Evolutionary conservation across 2,797 vertebrate species (phyloP).

Genomic region (Liparis tanakae): DNA sequence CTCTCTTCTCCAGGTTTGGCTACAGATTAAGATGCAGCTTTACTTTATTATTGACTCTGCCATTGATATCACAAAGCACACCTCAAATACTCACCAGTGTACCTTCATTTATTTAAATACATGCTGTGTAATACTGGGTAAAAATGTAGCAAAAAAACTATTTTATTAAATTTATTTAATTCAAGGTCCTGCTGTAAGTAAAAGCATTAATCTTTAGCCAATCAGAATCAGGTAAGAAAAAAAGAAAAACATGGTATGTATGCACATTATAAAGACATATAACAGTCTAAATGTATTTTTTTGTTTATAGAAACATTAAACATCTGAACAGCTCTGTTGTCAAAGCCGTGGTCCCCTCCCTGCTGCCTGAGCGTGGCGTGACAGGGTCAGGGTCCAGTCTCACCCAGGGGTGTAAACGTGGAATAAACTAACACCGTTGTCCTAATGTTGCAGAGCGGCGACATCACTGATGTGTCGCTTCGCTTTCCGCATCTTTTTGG

Average conservation of each 20-base stretch:
- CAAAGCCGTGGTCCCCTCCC: not conserved
- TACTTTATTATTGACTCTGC: not conserved
- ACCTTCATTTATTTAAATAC: not conserved
- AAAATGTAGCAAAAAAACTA: no score
- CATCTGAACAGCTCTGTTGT: not conserved
- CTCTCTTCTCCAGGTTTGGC: not conserved
- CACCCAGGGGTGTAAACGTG: conserved; percentile 12
- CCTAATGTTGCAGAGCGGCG: not conserved
- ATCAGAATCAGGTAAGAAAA: not conserved
- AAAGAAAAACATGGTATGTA: no score
- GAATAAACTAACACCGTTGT: conserved; percentile 21
- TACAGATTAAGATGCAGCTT: not conserved
- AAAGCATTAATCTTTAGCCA: no score
- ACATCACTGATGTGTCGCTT: not conserved
- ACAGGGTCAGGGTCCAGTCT: not conserved
- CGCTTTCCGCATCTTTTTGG: not conserved
- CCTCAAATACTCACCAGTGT: not conserved
- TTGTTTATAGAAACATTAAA: not conserved
- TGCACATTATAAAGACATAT: no score
- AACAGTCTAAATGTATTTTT: no score
- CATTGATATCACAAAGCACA: not conserved
- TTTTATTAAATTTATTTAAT: no score
- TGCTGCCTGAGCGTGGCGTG: not conserved
- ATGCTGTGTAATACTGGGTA: no score
- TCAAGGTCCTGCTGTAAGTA: not conserved